Conservation (phyloP, 2,113 vertebrate species). For the Corythaeola cristata region DNA sequence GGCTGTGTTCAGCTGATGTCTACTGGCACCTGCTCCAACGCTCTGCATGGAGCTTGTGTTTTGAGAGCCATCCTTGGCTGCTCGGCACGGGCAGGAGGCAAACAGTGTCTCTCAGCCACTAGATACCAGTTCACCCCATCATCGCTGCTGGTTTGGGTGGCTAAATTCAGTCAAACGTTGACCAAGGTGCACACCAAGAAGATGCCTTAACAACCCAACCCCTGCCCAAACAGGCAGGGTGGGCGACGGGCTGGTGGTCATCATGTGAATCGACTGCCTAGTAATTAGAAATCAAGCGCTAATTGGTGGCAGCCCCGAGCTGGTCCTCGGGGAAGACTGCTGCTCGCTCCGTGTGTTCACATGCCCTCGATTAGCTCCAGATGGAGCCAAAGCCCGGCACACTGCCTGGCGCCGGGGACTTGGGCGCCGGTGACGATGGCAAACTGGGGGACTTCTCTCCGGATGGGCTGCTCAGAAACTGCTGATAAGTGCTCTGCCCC, state of each 20-base stretch:
- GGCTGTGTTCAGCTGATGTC: neutral
- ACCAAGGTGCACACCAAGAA: neutral
- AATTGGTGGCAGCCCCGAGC: neutral
- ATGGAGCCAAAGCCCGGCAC: constrained; percentile 42
- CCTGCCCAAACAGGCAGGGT: too few relatives aligned
- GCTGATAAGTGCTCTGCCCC: neutral
- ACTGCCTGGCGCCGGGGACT: accelerated
- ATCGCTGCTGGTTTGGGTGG: neutral
- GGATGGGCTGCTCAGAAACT: neutral
- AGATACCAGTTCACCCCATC: neutral
- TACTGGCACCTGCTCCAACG: neutral
- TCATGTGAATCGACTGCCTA: neutral
- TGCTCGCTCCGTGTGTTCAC: accelerated
- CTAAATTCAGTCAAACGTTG: neutral
- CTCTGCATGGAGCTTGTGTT: accelerated
- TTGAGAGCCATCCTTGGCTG: neutral
- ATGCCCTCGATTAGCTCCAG: neutral
- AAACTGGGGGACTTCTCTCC: neutral
- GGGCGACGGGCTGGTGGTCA: neutral
- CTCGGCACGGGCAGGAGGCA: accelerated
- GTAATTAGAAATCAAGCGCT: neutral
- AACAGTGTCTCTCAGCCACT: neutral
- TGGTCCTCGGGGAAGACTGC: accelerated
- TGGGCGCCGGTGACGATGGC: accelerated
- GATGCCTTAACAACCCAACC: neutral